A percentile compares a stretch with the other conserved stretches of the same genome.
Conservation (phyloP, 2,888 invertebrate species). For the Schrankia costaestrigalis region DNA sequence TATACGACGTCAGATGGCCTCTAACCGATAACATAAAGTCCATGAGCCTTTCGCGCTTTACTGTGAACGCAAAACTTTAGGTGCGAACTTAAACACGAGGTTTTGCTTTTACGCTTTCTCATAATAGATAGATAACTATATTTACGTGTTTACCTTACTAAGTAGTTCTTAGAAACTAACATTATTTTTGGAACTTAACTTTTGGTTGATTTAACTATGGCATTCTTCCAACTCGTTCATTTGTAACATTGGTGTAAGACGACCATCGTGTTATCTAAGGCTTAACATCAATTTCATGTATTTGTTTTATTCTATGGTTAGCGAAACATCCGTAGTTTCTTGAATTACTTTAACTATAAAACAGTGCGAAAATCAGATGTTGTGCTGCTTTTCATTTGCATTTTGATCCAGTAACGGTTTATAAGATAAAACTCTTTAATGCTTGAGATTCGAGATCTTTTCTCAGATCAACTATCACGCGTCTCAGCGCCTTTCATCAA, state of each 20-base stretch:
- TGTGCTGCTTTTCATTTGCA: slow-evolving; percentile 52
- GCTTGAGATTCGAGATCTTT: slow-evolving; percentile 54
- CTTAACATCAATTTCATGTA: too few species aligned
- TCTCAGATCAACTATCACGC: slow-evolving; percentile 46
- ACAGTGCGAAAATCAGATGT: slow-evolving; percentile 34
- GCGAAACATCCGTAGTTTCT: too few species aligned
- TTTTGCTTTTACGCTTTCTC: slow-evolving; percentile 3
- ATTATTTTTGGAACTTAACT: too few species aligned
- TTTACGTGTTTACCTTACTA: too few species aligned
- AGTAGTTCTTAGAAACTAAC: too few species aligned
- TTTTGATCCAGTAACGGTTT: slow-evolving; percentile 52
- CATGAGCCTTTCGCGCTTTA: slow-evolving; percentile 34
- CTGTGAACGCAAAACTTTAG: slow-evolving; percentile 29
- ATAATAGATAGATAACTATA: too few species aligned
- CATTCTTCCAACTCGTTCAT: too few species aligned
- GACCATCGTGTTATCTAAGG: too few species aligned
- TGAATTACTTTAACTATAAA: slow-evolving; percentile 32
- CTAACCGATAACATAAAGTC: slow-evolving; percentile 44
- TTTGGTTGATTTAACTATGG: too few species aligned
- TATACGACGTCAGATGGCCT: slow-evolving; percentile 60
- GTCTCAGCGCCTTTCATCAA: slow-evolving; percentile 43
- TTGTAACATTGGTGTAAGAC: too few species aligned
- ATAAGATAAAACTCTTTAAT: slow-evolving; percentile 53
- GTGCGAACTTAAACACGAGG: slow-evolving; percentile 15
- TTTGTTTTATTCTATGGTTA: too few species aligned